These are phyloP conservation scores for Neodon shergylaensis DNA, from an alignment of 2,113 vertebrate genomes.

Conservation along the genomic window DNA sequence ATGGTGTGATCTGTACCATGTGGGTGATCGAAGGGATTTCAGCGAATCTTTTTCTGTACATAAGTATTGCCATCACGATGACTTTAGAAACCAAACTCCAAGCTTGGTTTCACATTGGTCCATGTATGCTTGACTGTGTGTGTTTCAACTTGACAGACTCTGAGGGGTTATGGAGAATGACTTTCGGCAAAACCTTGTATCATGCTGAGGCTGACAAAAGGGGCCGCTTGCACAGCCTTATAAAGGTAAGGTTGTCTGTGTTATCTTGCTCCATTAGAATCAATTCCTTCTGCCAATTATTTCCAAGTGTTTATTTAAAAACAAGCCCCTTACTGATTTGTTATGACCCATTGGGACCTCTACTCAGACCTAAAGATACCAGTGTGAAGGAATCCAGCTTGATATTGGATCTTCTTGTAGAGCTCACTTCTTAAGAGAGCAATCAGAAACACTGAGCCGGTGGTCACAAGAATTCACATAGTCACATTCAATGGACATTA, in stretches of 20 bases:
- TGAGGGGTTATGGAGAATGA: neutral
- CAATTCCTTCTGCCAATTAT: neutral
- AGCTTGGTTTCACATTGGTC: neutral
- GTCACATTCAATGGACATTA: neutral
- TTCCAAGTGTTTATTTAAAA: constrained; percentile 47
- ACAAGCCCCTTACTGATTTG: neutral
- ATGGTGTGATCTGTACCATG: neutral
- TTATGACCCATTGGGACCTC: neutral
- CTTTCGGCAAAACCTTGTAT: neutral
- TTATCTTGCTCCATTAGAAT: constrained; percentile 1
- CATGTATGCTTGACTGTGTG: neutral
- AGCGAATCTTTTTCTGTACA: neutral
- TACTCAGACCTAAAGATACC: neutral
- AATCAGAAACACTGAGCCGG: neutral
- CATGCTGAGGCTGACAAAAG: neutral
- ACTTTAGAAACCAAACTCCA: constrained; percentile 11
- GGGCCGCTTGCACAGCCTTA: neutral
- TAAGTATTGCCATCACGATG: neutral
- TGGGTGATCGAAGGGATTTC: constrained; percentile 11
- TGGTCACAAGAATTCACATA: neutral
- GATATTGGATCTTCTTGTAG: neutral
- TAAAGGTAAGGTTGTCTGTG: neutral
- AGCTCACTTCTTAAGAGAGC: neutral
- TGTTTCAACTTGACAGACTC: neutral
- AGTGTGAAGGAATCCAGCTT: neutral